Conservation (phyloP, 2,797 vertebrate genomes). For the Benthosema pterotum region DNA sequence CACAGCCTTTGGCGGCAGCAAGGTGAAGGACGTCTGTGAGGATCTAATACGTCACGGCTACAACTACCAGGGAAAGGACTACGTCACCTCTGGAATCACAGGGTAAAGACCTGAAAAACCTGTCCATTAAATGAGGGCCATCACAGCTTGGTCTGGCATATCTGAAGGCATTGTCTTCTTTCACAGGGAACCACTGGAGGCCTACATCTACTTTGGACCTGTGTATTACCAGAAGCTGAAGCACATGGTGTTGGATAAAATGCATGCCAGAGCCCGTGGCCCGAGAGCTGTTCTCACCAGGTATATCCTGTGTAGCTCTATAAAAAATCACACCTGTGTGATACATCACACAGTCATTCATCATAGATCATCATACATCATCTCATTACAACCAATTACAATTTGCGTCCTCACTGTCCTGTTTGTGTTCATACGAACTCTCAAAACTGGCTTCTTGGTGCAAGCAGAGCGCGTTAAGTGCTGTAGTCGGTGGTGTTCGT, state of each 20-base stretch:
- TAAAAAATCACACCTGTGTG: no score
- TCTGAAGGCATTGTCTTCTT: conserved; percentile 20
- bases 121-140: neutral
- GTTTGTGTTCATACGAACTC: no score
- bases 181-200: conserved; percentile 93
- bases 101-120: conserved; percentile 80
- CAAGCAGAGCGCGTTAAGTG: no score
- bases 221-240: conserved; percentile 99
- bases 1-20: conserved; percentile 97
- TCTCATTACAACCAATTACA: no score
- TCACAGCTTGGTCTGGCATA: neutral
- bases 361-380: no score
- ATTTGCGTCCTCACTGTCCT: no score
- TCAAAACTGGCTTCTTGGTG: no score
- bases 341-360: no score
- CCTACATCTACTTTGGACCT: conserved; percentile 97
- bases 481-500: no score
- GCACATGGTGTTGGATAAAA: conserved; percentile 99
- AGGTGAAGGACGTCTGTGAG: conserved; percentile 98
- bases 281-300: conserved; percentile 97
- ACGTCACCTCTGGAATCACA: conserved; percentile 97
- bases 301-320: conserved; percentile 63
- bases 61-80: conserved; percentile 98
- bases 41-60: conserved; percentile 96
- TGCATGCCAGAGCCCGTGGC: conserved; percentile 96